Percentiles rank a stretch among this genome's conserved stretches.
Conservation (phyloP, 2,113 vertebrate species). For the Rhinogobius similis region DNA sequence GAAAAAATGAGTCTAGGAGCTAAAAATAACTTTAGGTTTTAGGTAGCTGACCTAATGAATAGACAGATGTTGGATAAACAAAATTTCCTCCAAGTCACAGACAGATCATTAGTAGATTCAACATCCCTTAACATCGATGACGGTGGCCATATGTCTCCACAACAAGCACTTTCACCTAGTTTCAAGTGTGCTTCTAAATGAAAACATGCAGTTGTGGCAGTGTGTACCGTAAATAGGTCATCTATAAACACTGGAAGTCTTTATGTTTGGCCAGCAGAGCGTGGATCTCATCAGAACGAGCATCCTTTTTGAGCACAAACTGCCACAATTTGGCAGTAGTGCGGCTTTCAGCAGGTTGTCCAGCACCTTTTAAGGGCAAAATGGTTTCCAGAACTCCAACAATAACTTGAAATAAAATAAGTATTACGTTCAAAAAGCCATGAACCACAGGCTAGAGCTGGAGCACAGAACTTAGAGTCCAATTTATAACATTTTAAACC, state of each 20-base stretch:
- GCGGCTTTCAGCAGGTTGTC: slow-evolving; percentile 43
- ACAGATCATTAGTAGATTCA: slow-evolving; percentile 19
- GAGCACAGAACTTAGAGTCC: background rate
- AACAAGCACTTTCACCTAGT: slow-evolving; percentile 24
- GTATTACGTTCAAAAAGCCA: background rate
- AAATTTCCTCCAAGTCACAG: slow-evolving; percentile 11
- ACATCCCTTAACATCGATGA: slow-evolving; percentile 22
- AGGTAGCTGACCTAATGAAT: slow-evolving; percentile 42
- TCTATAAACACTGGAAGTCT: slow-evolving; percentile 51
- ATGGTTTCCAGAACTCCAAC: no score
- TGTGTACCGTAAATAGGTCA: slow-evolving; percentile 64
- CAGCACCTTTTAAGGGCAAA: background rate
- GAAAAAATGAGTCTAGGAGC: no score
- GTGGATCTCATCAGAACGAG: slow-evolving; percentile 32
- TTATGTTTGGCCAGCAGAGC: slow-evolving; percentile 61
- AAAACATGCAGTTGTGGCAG: slow-evolving; percentile 13
- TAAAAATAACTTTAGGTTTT: slow-evolving; percentile 50
- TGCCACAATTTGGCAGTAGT: slow-evolving; percentile 34
- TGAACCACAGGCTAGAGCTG: background rate
- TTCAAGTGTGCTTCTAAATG: slow-evolving; percentile 24
- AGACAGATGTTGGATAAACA: slow-evolving; percentile 58
- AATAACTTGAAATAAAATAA: background rate
- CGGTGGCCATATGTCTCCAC: slow-evolving; percentile 34
- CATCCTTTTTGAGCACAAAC: slow-evolving; percentile 19
- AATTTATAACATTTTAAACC: slow-evolving; percentile 43